Base-by-base conservation (phyloP, 2,888 invertebrate species). In the Pachymerium ferrugineum region DNA sequence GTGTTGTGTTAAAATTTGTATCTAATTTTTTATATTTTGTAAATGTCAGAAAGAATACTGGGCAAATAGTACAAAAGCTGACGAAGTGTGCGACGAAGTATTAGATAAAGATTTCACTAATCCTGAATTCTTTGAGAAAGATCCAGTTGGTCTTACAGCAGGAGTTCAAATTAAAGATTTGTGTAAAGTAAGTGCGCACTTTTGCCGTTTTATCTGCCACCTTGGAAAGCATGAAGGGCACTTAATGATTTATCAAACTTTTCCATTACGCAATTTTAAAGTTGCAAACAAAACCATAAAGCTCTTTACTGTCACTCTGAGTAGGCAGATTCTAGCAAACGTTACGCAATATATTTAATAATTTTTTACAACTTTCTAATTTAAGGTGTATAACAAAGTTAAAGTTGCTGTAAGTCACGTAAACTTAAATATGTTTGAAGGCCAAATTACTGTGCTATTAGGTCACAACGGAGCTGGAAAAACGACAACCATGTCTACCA, bases 401-500 rank as follows among this genome's bases (percentile, higher is more conserved):
- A 86, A 80, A 79, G 81, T 84, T 29, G 91, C 88, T 1, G 90
- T 91, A 0, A 86, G 89, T 76, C 87, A 89, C 74, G 83, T 94
- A 71, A 87, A 87, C n/a, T 79, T 94, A 75, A 91, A 92, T 79
- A 90, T 96, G 87, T 95, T 91, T 80, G 89, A 92, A 80, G 89
- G 91, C 76, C 94, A 96, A 84, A 94, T 95, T 76, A 94, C 94
- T 0, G 93, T 92, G 1, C 80, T 92, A n/a, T 83, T 93, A 47
- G 92, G 91, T 0, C 91, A 91, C 79, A 94, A 93, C 80, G 95
- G 96, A 2, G 95, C 95, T 70, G 95, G 95, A 10, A 96, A 96
- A 85, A 94, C 94, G 0, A 95, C 96, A 0, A 93, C 94, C 0
- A 94, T 96, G 86, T 92, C 93, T 0, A 94, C 96, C 90, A 83